These are phyloP conservation scores for Hormiphora californensis DNA, from an alignment of 37 sponge, comb jelly and placozoan species.

Conservation along the genomic window DNA sequence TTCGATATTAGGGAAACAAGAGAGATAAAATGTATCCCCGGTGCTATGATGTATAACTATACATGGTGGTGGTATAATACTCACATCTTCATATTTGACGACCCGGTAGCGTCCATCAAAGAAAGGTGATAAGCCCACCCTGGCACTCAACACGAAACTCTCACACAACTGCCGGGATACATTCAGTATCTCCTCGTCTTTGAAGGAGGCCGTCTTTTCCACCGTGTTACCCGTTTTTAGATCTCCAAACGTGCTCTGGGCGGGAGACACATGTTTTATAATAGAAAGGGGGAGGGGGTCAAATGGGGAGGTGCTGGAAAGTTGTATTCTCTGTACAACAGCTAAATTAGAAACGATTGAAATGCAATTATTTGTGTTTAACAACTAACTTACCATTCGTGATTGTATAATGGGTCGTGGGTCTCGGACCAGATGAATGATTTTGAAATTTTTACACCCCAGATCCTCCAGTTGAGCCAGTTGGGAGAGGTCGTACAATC, in stretches of 20 bases:
- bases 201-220: not conserved
- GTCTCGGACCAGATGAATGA: conserved; percentile 31
- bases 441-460: conserved; percentile 16
- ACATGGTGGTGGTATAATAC: not conserved
- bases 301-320: too few relatives aligned
- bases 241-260: conserved; percentile 19
- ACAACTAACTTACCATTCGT: conserved; percentile 21
- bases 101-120: not conserved
- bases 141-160: not conserved
- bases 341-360: too few relatives aligned
- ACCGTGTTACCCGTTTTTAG: not conserved
- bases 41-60: too few relatives aligned
- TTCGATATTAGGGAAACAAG: too few relatives aligned
- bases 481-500: not conserved
- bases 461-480: not conserved
- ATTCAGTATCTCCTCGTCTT: not conserved
- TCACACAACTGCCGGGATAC: not conserved
- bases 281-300: too few relatives aligned
- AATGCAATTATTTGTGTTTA: not conserved
- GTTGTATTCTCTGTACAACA: too few relatives aligned
- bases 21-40: too few relatives aligned
- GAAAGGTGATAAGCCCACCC: not conserved
- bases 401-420: conserved; percentile 35
- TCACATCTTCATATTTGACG: conserved; percentile 36
- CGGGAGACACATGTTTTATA: too few relatives aligned